Evolutionary conservation across 2,113 vertebrate species (phyloP).

Genomic region (Forbesichthys papilliferus): DNA sequence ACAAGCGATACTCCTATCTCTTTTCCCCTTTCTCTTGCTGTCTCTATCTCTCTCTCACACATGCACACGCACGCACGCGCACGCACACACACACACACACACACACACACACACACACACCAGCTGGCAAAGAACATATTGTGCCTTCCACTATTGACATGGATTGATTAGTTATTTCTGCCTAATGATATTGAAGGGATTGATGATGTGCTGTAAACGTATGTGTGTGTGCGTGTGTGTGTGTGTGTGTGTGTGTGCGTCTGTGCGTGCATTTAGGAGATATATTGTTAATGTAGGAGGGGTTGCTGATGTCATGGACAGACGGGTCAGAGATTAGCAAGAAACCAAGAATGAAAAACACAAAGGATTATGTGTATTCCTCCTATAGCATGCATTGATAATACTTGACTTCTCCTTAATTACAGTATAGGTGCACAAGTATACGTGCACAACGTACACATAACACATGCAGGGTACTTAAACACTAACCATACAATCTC

Average conservation of each 20-base stretch:
- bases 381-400: no score
- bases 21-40: neutral
- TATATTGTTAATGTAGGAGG: neutral
- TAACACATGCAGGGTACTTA: no score
- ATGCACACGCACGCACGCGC: neutral
- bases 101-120: neutral
- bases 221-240: neutral
- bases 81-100: neutral
- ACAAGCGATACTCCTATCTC: neutral
- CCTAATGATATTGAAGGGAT: slow-evolving; percentile 9
- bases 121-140: neutral
- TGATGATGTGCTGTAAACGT: slow-evolving; percentile 4
- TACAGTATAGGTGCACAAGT: no score
- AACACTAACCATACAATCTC: no score
- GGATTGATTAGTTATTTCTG: neutral
- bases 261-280: no score
- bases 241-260: no score
- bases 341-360: no score
- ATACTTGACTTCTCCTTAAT: no score
- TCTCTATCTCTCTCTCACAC: neutral
- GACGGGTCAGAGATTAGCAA: no score
- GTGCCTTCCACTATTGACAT: slow-evolving; percentile 12
- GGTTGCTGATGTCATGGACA: no score
- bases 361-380: no score
- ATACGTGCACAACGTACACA: no score